Percentiles rank a stretch among this genome's conserved stretches.
phyloP scores from a whole-genome alignment of 30 jellyfish, hydroid and myxozoan species.

The Aurelia aurita complex sp. Pacific region DNA sequence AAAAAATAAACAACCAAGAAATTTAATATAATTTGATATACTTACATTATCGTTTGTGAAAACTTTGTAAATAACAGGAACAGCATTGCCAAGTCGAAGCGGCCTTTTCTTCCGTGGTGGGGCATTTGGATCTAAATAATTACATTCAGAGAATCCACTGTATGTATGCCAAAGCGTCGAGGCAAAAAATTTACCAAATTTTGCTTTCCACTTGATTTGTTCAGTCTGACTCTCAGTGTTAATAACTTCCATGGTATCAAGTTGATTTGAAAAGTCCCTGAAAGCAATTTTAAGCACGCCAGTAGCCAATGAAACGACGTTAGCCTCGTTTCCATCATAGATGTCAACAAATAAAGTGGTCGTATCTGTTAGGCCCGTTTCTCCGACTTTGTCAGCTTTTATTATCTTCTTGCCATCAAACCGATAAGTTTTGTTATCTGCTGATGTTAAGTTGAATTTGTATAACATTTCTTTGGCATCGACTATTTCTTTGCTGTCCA shows the following conservation, averaged over 20 bases:
- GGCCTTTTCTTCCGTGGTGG: conserved; percentile 73
- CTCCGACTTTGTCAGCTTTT: conserved; percentile 49
- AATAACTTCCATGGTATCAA: conserved; percentile 47
- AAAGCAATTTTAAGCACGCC: conserved; percentile 50
- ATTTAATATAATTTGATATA: not conserved
- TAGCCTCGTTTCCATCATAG: conserved; percentile 12
- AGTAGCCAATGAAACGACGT: conserved; percentile 14
- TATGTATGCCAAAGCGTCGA: conserved; percentile 66
- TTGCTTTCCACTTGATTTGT: conserved; percentile 54
- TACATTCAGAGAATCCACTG: conserved; percentile 59
- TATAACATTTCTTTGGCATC: conserved; percentile 80
- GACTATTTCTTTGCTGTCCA: conserved; percentile 39
- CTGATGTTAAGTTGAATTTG: conserved; percentile 20
- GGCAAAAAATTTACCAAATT: conserved; percentile 73
- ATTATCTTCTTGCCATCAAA: conserved; percentile 62
- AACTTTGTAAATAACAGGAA: conserved; percentile 42
- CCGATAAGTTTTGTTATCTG: conserved; percentile 41
- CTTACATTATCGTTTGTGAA: conserved; percentile 73
- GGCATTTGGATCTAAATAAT: conserved; percentile 63
- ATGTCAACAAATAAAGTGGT: conserved; percentile 69
- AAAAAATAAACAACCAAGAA: not conserved
- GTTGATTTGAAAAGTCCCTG: conserved; percentile 61
- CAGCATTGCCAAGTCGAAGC: conserved; percentile 35
- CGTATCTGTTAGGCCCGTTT: conserved; percentile 76
- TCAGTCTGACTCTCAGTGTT: conserved; percentile 51